A percentile compares a stretch with the other conserved stretches of the same genome.
Evolutionary conservation across 2,113 vertebrate genomes (phyloP).

Genomic region (Aepyceros melampus): DNA sequence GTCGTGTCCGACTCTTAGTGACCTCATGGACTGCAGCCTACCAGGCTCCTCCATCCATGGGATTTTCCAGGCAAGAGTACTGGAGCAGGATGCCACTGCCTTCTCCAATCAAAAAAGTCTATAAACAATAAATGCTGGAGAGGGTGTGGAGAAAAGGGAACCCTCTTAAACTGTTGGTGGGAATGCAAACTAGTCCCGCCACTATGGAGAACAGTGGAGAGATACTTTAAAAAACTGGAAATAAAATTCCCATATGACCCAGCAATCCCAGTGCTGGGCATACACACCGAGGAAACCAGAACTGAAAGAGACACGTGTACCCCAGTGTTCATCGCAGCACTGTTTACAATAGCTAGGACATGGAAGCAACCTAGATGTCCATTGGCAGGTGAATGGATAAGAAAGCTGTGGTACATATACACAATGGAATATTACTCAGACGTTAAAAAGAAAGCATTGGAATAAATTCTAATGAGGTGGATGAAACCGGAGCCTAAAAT

Average conservation of each 20-base stretch:
- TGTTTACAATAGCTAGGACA: not conserved
- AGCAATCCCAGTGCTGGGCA: not conserved
- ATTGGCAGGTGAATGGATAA: not conserved
- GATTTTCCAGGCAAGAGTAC: too few relatives aligned
- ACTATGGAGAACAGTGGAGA: too few relatives aligned
- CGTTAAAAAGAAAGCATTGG: not conserved
- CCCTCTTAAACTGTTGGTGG: too few relatives aligned
- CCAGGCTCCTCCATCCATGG: too few relatives aligned
- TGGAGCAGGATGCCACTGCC: too few relatives aligned
- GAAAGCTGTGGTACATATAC: not conserved
- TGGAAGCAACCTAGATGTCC: not conserved
- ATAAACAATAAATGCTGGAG: too few relatives aligned
- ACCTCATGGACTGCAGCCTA: too few relatives aligned
- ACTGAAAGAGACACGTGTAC: not conserved
- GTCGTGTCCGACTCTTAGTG: too few relatives aligned
- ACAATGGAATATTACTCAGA: not conserved
- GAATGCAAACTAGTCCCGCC: too few relatives aligned
- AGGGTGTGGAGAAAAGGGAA: too few relatives aligned
- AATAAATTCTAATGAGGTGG: not conserved
- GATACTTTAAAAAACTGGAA: too few relatives aligned
- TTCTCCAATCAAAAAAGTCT: too few relatives aligned
- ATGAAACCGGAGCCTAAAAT: not conserved
- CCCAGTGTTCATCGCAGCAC: rapidly evolving
- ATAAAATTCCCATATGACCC: not conserved
- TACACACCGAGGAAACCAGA: not conserved